Evolutionary conservation across 1,140 invertebrate genomes (phyloP), one percentile per base, ranked within the genome.

Genomic region (Brachionus paranguensis): DNA sequence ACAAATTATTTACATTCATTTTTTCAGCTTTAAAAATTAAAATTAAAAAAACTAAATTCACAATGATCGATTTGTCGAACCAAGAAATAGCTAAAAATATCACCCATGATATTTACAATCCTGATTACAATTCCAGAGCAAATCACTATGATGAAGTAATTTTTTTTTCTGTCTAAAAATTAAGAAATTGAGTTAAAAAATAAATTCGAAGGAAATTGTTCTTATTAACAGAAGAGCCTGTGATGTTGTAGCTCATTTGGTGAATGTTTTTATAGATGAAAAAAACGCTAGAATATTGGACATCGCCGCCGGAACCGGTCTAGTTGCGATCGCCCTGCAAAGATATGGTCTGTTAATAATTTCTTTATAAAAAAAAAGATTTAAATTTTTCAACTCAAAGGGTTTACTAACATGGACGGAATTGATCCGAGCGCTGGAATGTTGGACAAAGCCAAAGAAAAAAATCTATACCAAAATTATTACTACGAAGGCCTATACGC

Each of bases 21-120:
- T 24, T 53, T 53, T 53, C 14, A 50, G 11, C 5, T 50, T 53
- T 84, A n/a, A 85, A 85, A 50, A 86, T 85, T 33, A 86, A 86
- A 68, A 85, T 24, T 86, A 11, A 84, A 84, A 33, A 33, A 37
- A 37, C 0, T 6, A 37, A 37, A 37, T 37, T 37, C 33, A 33
- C 76, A 81, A 43, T 65, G 47, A 33, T 70, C 83, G 27, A 70
- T 45, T 17, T 79, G 24, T 55, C 79, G 65, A 55, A 53, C 41
- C n/a, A 84, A 43, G 53, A 72, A 72, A n/a, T 53, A n/a, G 41
- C 24, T 3, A 78, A 17, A 45, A 53, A 47, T 45, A 53, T 78
- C 20, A 43, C 24, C 5, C 20, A 27, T 24, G 65, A 68, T 29
- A 68, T 68, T 33, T 68, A 68, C 4, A 68, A 33, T 84, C 20